Evolutionary conservation across 30 jellyfish, hydroid and myxozoan genomes (phyloP), one percentile per base, ranked within the genome.

Genomic region (Chironex yamaguchii): DNA sequence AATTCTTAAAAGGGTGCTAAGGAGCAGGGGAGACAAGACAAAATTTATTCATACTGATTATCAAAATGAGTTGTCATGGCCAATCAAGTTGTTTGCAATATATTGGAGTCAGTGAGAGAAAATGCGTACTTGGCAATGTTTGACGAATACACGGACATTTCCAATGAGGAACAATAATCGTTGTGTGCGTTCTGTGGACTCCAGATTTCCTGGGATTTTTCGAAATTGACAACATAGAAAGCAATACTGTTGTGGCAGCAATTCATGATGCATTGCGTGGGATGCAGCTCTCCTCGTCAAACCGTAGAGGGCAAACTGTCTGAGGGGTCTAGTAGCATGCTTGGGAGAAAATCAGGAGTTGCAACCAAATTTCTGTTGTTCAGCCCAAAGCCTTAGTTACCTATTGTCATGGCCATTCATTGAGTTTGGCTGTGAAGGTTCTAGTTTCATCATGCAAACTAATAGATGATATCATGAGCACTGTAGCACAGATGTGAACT

Each of bases 301-400:
- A 86, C 79, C 76, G 91, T 51, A 27, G 93, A 53, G 88, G 96
- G 36, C 93, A 72, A 66, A 76, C 94, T n/a, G 29, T 75, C 75
- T 77, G 96, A 76, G 32, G 93, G 92, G 73, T 91, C 96, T 0
- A 86, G 92, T 33, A 86, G 76, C 86, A 76, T 86, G 96, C 96
- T 86, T 36, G 93, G 96, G 21, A 78, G 86, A 36, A 86, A 74
- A 86, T 86, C 96, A 0, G 96, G 88, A 11, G 96, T 86, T 28
- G 96, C 96, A 67, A 76, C 88, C n/a, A 86, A 71, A 86, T 75
- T 32, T 52, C 77, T 28, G 87, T 53, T 36, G 49, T 53, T 35
- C 92, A 75, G 33, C 96, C 96, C 34, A 53, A 75, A 76, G 88
- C 92, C 32, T 54, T 76, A 76, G 92, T 67, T 35, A 86, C 96